phyloP scores from a whole-genome alignment of 1,140 invertebrate genomes.

The Ceratina japonica region DNA sequence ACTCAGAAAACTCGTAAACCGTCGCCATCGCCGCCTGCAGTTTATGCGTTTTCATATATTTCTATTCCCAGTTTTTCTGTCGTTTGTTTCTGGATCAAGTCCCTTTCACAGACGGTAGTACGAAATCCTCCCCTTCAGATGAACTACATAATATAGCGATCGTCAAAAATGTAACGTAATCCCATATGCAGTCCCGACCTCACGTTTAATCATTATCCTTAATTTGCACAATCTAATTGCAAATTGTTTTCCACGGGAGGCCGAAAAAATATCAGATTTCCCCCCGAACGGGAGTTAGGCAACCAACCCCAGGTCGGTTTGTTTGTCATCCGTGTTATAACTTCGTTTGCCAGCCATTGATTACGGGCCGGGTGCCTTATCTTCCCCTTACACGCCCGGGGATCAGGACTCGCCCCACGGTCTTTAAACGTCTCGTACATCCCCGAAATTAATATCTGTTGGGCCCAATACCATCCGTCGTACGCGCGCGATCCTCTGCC shows the following conservation, averaged over 20 bases:
- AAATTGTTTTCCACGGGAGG: too few species aligned
- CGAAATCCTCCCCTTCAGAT: neutral
- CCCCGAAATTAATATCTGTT: slow-evolving; percentile 78
- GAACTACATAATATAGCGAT: rapidly evolving
- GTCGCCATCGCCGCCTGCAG: slow-evolving; percentile 63
- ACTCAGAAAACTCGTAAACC: slow-evolving; percentile 71
- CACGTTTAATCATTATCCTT: neutral
- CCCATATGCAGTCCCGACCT: neutral
- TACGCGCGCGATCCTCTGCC: slow-evolving; percentile 53
- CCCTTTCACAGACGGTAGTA: slow-evolving; percentile 13
- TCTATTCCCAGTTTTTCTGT: slow-evolving; percentile 22
- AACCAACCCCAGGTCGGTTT: slow-evolving; percentile 31
- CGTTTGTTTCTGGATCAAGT: slow-evolving; percentile 24
- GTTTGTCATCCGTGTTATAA: slow-evolving; percentile 63
- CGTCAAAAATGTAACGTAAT: neutral
- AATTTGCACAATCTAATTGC: too few species aligned
- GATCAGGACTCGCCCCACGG: slow-evolving; percentile 68
- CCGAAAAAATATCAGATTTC: neutral
- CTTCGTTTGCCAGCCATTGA: slow-evolving; percentile 70
- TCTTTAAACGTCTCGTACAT: slow-evolving; percentile 76
- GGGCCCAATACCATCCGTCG: slow-evolving; percentile 74
- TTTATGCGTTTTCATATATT: slow-evolving; percentile 51
- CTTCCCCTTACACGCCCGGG: slow-evolving; percentile 75
- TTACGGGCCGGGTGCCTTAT: slow-evolving; percentile 75
- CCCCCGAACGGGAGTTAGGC: neutral